Evolutionary conservation across 1,140 invertebrate genomes (phyloP).

Genomic region (Chionoecetes opilio): DNA sequence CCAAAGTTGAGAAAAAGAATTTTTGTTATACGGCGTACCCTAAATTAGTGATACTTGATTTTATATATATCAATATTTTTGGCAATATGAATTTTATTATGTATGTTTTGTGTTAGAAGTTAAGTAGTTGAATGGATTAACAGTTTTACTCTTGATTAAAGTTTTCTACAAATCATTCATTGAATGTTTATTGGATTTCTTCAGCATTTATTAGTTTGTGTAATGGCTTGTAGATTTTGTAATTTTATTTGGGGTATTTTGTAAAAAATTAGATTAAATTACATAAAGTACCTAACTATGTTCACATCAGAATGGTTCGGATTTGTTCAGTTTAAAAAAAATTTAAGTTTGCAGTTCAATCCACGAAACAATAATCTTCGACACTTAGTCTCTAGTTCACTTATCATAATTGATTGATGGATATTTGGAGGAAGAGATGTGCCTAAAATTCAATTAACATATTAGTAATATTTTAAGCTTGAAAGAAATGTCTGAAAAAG

Average conservation of each 20-base stretch:
- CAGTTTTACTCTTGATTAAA: constrained; percentile 32
- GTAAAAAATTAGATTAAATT: not conserved
- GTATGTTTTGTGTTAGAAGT: constrained; percentile 60
- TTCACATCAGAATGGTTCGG: not conserved
- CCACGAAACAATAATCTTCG: not conserved
- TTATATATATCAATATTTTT: constrained; percentile 66
- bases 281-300: not conserved
- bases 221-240: not conserved
- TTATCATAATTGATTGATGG: not conserved
- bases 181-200: constrained; percentile 4
- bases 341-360: not conserved
- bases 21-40: no score
- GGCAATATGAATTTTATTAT: constrained; percentile 63
- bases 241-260: not conserved
- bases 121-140: constrained; percentile 55
- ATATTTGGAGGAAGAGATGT: not conserved
- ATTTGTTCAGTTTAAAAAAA: not conserved
- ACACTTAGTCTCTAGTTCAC: constrained; percentile 9
- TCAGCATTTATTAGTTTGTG: not conserved
- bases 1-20: no score
- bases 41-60: constrained; percentile 51
- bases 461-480: no score
- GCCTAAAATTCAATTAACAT: not conserved
- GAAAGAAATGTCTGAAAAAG: not conserved
- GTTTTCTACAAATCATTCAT: constrained; percentile 37